Conservation (phyloP, 2,113 vertebrate species). For the Coptodon rendalli region DNA sequence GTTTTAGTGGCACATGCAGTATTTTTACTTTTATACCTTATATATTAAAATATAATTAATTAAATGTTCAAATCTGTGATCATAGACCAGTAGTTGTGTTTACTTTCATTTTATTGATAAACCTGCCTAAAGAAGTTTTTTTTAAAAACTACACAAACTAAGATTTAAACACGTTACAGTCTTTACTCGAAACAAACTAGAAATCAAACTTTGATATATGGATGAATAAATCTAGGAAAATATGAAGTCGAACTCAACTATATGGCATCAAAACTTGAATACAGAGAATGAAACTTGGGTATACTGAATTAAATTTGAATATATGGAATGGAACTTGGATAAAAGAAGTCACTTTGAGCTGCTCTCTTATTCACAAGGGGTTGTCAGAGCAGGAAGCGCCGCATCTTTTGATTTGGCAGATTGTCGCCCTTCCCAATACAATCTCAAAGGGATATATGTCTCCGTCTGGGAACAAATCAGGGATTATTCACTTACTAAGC, state of each 20-base stretch:
- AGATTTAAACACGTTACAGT: background rate
- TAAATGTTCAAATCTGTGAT: background rate
- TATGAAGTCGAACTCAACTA: background rate
- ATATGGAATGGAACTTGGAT: background rate
- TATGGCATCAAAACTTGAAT: background rate
- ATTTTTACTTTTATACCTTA: background rate
- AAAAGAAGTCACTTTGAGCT: background rate
- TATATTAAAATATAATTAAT: background rate
- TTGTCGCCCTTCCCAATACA: background rate
- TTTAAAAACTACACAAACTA: rapidly evolving
- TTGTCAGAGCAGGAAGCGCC: background rate
- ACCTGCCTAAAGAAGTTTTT: background rate
- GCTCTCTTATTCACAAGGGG: background rate
- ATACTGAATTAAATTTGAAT: background rate
- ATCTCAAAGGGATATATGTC: background rate
- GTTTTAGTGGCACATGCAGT: background rate
- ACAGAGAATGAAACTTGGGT: background rate
- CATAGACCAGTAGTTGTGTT: background rate
- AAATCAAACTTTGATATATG: background rate
- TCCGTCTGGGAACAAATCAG: background rate
- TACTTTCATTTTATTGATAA: background rate
- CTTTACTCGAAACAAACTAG: background rate
- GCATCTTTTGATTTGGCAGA: background rate
- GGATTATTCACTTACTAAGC: background rate
- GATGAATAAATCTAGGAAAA: background rate